Base-by-base conservation (phyloP, 2,797 vertebrate genomes). In the Eulemur mongoz region DNA sequence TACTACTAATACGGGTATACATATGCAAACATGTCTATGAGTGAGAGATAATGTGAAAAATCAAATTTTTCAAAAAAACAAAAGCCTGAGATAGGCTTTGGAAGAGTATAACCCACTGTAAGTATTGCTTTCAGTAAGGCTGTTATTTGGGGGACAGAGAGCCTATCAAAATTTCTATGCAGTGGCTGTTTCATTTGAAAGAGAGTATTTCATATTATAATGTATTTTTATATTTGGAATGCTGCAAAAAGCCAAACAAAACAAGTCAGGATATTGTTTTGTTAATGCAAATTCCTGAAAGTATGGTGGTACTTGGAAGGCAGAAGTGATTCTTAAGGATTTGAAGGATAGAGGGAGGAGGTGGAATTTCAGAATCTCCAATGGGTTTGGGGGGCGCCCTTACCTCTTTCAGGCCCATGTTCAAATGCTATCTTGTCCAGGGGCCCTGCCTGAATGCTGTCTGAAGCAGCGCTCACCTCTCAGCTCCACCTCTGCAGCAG, bases 171-270 rank as follows among this genome's bases (percentile, higher is more conserved):
- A 35, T 65, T 86, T 72, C 80, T 65, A 25, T 40, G 50, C 20
- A 65, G n/a, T 72, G 69, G 43, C 57, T 80, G 2, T n/a, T 69
- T 61, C 32, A 67, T 72, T 70, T 79, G 15, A 59, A 92, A 92
- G 43, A 76, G 7, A 7, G 23, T 84, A 82, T 72, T 89, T 50
- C 67, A 38, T 54, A 69, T 82, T 38, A 12, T 27, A 63, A 48
- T 2, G 23, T 79, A 35, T 10, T 73, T 83, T 78, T 83, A 61
- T 73, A 72, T 86, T 73, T 73, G 57, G 65, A 87, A 65, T 54
- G 23, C 15, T 69, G 38, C 54, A n/a, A 59, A 63, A 63, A 43
- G 45, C 2, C 45, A 61, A 80, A 48, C 81, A 83, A 80, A 80
- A 78, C 27, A 59, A 59, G 32, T 43, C 59, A 91, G 32, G 17